These are phyloP conservation scores for Nilaparvata lugens DNA, from an alignment of 1,140 invertebrate genomes.

Conservation along the genomic window DNA sequence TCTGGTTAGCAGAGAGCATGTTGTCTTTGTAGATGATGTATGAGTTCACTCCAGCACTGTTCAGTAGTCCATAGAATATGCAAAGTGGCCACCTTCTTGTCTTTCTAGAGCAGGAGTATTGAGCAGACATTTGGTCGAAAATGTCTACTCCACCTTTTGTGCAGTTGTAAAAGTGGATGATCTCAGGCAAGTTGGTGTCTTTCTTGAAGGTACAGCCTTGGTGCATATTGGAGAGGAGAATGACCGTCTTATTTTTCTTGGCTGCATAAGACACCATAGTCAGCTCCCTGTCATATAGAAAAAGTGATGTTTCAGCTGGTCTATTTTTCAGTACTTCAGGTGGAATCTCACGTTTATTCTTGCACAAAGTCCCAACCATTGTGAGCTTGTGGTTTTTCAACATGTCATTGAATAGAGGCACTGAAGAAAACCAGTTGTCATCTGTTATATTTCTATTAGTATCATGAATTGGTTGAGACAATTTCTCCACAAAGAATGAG, in stretches of 20 bases:
- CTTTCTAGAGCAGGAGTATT: slow-evolving; percentile 29
- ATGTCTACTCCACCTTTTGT: slow-evolving; percentile 39
- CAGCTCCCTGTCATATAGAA: too few species aligned
- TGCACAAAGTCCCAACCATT: slow-evolving; percentile 20
- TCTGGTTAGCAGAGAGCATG: not conserved
- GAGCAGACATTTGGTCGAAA: slow-evolving; percentile 37
- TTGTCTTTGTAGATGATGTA: slow-evolving; percentile 10
- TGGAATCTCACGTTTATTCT: slow-evolving; percentile 21
- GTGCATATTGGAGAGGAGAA: slow-evolving; percentile 27
- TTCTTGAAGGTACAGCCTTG: slow-evolving; percentile 15
- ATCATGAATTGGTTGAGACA: slow-evolving; percentile 14
- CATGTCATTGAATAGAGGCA: too few species aligned
- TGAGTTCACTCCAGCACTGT: slow-evolving; percentile 25
- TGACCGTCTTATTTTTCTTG: slow-evolving; percentile 22
- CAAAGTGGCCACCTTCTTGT: slow-evolving; percentile 35
- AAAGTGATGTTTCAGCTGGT: too few species aligned
- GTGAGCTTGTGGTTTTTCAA: too few species aligned
- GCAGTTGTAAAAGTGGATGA: slow-evolving; percentile 38
- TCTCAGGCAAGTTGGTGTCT: slow-evolving; percentile 28
- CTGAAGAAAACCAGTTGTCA: slow-evolving; percentile 23
- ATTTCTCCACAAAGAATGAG: slow-evolving; percentile 7
- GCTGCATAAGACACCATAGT: too few species aligned
- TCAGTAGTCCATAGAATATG: slow-evolving; percentile 28
- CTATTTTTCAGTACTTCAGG: too few species aligned
- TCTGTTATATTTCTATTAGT: too few species aligned